Evolutionary conservation across 2,113 vertebrate species (phyloP).

Genomic region (Gallinago media): DNA sequence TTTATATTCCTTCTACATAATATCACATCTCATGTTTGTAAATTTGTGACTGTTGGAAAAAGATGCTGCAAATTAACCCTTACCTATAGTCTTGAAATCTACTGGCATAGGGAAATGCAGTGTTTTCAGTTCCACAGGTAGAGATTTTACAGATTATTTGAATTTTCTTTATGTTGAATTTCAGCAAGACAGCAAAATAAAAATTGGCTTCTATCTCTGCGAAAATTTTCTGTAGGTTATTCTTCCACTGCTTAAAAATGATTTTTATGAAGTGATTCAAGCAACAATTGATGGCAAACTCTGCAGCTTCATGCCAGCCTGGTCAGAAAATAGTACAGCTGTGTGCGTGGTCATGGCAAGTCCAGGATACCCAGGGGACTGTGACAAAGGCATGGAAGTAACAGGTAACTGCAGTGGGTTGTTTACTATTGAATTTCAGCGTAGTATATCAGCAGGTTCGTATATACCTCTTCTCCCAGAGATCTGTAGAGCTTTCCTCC

Average conservation of each 20-base stretch:
- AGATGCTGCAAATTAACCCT: neutral
- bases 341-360: conserved; percentile 90
- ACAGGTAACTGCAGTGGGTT: conserved; percentile 72
- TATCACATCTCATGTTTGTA: neutral
- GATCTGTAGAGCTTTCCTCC: neutral
- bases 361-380: conserved; percentile 81
- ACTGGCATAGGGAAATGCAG: neutral
- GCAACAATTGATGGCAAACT: conserved; percentile 81
- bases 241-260: conserved; percentile 84
- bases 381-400: conserved; percentile 81
- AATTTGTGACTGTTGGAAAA: neutral
- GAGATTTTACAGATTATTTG: neutral
- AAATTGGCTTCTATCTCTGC: neutral
- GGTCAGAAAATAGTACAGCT: conserved; percentile 80
- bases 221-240: conserved; percentile 76
- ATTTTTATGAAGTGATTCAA: conserved; percentile 86
- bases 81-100: neutral
- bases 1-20: neutral
- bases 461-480: neutral
- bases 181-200: neutral
- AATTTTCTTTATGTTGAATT: neutral
- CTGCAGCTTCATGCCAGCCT: conserved; percentile 76
- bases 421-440: neutral
- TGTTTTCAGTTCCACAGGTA: neutral
- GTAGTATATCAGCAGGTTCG: neutral